Percentiles rank a stretch among this genome's conserved stretches.
phyloP scores from a whole-genome alignment of 2,113 vertebrate genomes.

The western clawed frog (Xenopus tropicalis) region UCB_Xtro_10.0 CM004447.2:47876001-47876500 shows the following conservation, averaged over 20 bases:
- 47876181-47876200: too few relatives aligned
- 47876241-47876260: conserved; percentile 10
- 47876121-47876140: too few relatives aligned
- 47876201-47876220: conserved; percentile 4
- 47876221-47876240: not conserved
- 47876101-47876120: too few relatives aligned
- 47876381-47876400: conserved; percentile 17
- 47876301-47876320: conserved; percentile 22
- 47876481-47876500: conserved; percentile 2
- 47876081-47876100: too few relatives aligned
- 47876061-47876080: too few relatives aligned
- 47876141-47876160: too few relatives aligned
- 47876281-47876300: conserved; percentile 23
- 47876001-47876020: too few relatives aligned
- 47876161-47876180: too few relatives aligned
- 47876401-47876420: conserved; percentile 25
- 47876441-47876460: conserved; percentile 9
- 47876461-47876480: conserved; percentile 9
- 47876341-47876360: conserved; percentile 14
- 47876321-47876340: conserved; percentile 28
- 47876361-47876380: conserved; percentile 17
- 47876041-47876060: too few relatives aligned
- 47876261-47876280: conserved; percentile 33
- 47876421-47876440: conserved; percentile 13
- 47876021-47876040: too few relatives aligned